phyloP scores from a whole-genome alignment of 2,888 invertebrate species.

The Diaphora mendica region DNA sequence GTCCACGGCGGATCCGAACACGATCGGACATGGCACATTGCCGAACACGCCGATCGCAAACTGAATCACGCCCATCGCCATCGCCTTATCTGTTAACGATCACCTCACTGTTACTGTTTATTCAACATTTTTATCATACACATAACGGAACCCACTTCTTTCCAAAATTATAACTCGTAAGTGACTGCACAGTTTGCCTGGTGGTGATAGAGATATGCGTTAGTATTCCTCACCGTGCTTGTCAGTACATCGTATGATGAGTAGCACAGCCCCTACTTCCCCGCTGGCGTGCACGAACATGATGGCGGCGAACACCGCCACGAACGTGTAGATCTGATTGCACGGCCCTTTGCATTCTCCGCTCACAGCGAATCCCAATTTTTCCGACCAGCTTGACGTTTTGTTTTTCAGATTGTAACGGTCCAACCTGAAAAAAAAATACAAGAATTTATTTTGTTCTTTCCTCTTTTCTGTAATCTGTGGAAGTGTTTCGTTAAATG shows the following conservation, averaged over 20 bases:
- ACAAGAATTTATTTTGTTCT: neutral
- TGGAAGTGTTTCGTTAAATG: too few relatives aligned
- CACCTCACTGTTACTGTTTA: neutral
- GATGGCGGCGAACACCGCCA: slow-evolving; percentile 92
- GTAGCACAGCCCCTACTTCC: slow-evolving; percentile 96
- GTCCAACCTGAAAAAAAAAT: slow-evolving; percentile 56
- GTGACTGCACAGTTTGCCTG: too few relatives aligned
- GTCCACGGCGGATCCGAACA: slow-evolving; percentile 97
- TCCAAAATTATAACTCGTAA: neutral
- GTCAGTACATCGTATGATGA: slow-evolving; percentile 96
- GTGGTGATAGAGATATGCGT: too few relatives aligned
- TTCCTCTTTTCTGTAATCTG: too few relatives aligned
- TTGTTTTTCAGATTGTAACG: slow-evolving; percentile 57
- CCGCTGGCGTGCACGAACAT: slow-evolving; percentile 97
- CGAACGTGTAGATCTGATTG: slow-evolving; percentile 92
- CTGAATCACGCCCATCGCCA: slow-evolving; percentile 97
- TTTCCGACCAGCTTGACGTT: slow-evolving; percentile 17
- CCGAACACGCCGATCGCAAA: slow-evolving; percentile 97
- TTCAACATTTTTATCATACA: neutral
- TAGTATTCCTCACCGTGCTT: slow-evolving; percentile 85
- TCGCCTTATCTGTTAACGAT: slow-evolving; percentile 91
- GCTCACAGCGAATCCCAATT: slow-evolving; percentile 87
- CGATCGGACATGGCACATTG: slow-evolving; percentile 97
- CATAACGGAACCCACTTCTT: neutral
- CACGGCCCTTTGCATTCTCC: slow-evolving; percentile 94